phyloP scores from a whole-genome alignment of 2,113 vertebrate genomes.

The Aix galericulata region DNA sequence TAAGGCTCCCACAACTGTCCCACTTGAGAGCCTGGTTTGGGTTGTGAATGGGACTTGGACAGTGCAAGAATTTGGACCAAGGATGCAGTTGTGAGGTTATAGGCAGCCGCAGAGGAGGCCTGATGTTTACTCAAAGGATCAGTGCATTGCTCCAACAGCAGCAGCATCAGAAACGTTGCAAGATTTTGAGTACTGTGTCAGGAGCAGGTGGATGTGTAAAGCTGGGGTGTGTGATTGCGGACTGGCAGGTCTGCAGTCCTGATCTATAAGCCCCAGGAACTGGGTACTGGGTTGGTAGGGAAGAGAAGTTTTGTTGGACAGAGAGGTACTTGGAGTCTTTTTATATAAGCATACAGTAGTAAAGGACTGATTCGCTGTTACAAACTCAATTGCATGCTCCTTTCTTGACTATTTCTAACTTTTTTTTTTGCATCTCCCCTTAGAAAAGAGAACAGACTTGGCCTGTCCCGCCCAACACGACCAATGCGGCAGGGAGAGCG shows the following conservation, averaged over 20 bases:
- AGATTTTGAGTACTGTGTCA: background rate
- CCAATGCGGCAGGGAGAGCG: constrained; percentile 85
- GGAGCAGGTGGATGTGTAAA: background rate
- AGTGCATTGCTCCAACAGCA: background rate
- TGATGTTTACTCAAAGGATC: background rate
- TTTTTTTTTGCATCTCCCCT: background rate
- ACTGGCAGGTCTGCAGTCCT: background rate
- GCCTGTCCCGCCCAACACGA: constrained; percentile 79
- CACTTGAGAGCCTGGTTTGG: background rate
- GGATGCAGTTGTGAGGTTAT: background rate
- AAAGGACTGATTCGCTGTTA: background rate
- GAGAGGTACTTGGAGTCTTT: background rate
- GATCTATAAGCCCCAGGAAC: background rate
- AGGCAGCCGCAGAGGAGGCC: background rate
- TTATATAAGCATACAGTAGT: rapidly evolving
- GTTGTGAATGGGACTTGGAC: background rate
- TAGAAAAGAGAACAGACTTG: constrained; percentile 85
- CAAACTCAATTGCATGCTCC: background rate
- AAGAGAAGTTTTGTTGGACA: background rate
- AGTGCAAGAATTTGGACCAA: background rate
- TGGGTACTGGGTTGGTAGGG: background rate
- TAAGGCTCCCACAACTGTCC: constrained; percentile 67
- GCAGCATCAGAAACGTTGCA: background rate
- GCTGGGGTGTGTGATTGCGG: background rate
- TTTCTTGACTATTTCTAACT: background rate